Percentiles rank a stretch among this genome's conserved stretches.
phyloP scores from a whole-genome alignment of 2,888 invertebrate genomes.

The Hypercompe scribonia region DNA sequence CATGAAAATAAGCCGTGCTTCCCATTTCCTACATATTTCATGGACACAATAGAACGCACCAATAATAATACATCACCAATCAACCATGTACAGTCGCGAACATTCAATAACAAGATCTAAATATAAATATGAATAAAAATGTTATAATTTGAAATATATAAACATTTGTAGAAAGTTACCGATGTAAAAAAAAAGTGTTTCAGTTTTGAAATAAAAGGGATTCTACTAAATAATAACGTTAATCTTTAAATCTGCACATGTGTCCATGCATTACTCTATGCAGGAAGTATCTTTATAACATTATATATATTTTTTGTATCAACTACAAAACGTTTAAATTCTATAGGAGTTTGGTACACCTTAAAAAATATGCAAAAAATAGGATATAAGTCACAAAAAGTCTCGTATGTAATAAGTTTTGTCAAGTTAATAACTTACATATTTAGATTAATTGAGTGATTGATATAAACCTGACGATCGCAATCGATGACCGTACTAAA shows the following conservation, averaged over 20 bases:
- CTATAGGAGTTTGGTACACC: background rate
- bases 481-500: background rate
- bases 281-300: no score
- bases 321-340: background rate
- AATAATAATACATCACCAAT: constrained; percentile 51
- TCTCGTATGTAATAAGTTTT: background rate
- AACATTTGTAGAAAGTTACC: background rate
- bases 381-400: background rate
- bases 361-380: no score
- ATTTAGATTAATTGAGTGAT: background rate
- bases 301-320: no score
- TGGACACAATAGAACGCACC: constrained; percentile 41
- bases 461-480: background rate
- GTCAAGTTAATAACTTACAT: background rate
- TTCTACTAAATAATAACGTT: background rate
- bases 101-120: constrained; percentile 13
- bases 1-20: constrained; percentile 46
- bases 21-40: constrained; percentile 39
- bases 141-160: background rate
- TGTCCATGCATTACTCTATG: no score
- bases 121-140: constrained; percentile 9
- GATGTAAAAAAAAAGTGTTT: background rate
- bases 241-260: background rate
- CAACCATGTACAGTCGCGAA: constrained; percentile 35
- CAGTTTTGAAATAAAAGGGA: background rate